These are phyloP conservation scores for Drosophila anomalata DNA, from an alignment of 2,888 invertebrate species.

Conservation along the genomic window DNA sequence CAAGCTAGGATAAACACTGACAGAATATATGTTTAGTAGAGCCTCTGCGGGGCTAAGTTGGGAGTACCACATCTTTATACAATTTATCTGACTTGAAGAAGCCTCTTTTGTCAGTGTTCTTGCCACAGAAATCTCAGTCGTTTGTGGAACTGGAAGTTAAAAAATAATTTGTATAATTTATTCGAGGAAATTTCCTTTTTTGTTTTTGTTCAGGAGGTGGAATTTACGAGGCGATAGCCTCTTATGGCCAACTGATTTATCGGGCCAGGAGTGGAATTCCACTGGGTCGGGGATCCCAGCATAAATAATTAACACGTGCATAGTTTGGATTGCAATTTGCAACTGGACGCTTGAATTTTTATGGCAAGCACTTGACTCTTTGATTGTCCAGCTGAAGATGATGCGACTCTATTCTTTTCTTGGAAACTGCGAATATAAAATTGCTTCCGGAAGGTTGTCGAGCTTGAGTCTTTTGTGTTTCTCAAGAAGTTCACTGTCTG, in stretches of 20 bases:
- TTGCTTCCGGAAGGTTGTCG: conserved; percentile 30
- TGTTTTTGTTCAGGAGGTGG: conserved; percentile 21
- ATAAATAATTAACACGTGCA: conserved; percentile 74
- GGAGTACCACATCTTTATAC: neutral
- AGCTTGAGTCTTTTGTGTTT: conserved; percentile 42
- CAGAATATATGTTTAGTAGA: neutral
- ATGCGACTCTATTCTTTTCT: conserved; percentile 24
- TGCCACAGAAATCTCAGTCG: conserved; percentile 6
- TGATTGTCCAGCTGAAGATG: conserved; percentile 43
- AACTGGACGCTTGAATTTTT: conserved; percentile 36
- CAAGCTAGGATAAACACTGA: conserved; percentile 13
- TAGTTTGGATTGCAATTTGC: conserved; percentile 47
- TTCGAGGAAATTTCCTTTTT: conserved; percentile 43
- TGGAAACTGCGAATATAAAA: conserved; percentile 8
- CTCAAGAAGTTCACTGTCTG: conserved; percentile 24
- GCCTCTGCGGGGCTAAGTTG: neutral
- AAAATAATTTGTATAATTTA: conserved; percentile 79
- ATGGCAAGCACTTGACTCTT: conserved; percentile 48
- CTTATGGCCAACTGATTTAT: conserved; percentile 54
- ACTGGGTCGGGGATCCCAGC: conserved; percentile 9
- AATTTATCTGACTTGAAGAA: neutral
- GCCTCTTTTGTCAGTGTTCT: neutral
- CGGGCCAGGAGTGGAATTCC: conserved; percentile 30
- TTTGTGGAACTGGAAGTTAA: conserved; percentile 43
- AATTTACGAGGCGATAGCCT: conserved; percentile 55